Base-by-base conservation (phyloP, 2,113 vertebrate species). In the Actenoides lindsayi region DNA sequence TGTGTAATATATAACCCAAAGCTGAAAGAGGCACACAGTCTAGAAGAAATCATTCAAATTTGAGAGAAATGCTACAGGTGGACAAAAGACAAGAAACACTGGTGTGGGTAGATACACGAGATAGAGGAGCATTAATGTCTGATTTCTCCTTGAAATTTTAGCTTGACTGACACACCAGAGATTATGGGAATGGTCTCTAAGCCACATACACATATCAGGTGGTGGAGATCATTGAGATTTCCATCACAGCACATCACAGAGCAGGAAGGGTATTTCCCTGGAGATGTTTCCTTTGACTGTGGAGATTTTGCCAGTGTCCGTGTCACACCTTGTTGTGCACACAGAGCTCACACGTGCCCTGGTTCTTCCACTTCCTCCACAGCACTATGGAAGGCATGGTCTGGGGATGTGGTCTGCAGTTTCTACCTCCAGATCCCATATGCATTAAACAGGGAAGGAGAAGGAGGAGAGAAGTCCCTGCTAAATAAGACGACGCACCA, bases 141-240 rank as follows among this genome's bases (percentile, higher is more conserved):
- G 46, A 81, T 41, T 83, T 78, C 41, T 87, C 51, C 59, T 73
- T 79, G 62, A 67, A 74, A 57, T 24, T 50, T 27, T 7, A 80
- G 21, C 54, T 86, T 83, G 51, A 41, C 28, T 13, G 56, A 57
- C 21, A 15, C 13, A 21, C 4, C 74, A 78, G 44, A 41, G 54
- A 24, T 69, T 57, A 91, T 2, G 13, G 76, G 70, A 88, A 50
- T 5, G 33, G 48, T 1, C 7, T 41, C 63, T 35, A 21, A 80
- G 6, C 39, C 65, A 11, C 56, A n/a, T 41, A 44, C 20, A 7
- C 0, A 0, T 23, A 37, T 23, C 46, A 60, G 70, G 39, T 13
- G 60, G 27, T 3, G 8, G 56, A 85, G 63, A 81, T 27, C 73
- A 39, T 3, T 11, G n/a, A 1, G 1, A 35, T 59, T 77, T 54